phyloP scores from a whole-genome alignment of 2,113 vertebrate species.

The Semnopithecus entellus region DNA sequence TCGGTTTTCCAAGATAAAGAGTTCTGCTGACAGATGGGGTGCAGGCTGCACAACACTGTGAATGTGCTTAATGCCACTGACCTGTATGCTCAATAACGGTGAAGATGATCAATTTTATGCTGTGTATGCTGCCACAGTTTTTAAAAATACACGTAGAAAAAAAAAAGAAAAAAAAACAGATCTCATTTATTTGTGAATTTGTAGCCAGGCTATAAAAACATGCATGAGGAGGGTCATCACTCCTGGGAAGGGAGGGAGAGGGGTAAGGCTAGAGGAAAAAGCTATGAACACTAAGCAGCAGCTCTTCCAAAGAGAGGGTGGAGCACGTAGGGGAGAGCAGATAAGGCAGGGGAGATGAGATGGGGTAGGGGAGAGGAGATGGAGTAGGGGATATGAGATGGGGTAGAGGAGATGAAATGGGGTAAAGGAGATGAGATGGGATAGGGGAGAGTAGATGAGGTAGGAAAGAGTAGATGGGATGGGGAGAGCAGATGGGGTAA shows the following conservation, averaged over 20 bases:
- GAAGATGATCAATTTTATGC: neutral
- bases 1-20: neutral
- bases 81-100: neutral
- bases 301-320: too few relatives aligned
- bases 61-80: neutral
- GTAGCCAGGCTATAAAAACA: neutral
- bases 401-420: too few relatives aligned
- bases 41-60: fast-evolving
- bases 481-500: too few relatives aligned
- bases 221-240: fast-evolving
- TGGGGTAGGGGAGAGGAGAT: too few relatives aligned
- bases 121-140: neutral
- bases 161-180: neutral
- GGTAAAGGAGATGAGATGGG: too few relatives aligned
- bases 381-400: too few relatives aligned
- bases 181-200: neutral
- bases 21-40: fast-evolving
- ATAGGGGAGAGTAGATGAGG: too few relatives aligned
- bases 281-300: fast-evolving
- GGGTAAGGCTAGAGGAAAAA: neutral
- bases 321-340: neutral
- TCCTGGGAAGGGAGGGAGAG: neutral
- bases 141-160: neutral
- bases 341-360: too few relatives aligned
- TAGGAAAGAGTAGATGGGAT: too few relatives aligned